Base-by-base conservation (phyloP, 2,113 vertebrate species). In the Brachyistius frenatus region DNA sequence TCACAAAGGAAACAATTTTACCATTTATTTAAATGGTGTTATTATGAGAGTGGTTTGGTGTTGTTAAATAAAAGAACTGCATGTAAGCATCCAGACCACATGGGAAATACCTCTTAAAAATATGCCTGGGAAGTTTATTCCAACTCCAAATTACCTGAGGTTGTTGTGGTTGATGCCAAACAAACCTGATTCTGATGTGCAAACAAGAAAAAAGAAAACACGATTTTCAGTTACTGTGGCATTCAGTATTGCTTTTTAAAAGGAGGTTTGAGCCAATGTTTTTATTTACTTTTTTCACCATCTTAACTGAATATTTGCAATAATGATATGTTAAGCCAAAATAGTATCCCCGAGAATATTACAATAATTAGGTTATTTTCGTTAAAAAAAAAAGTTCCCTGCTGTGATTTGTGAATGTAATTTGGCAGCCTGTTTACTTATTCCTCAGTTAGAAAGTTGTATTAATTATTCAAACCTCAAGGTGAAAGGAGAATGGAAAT, bases 291-390 rank as follows among this genome's bases (percentile, higher is more conserved):
- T 61, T 68, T 73, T 57, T 52, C 31, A 10, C 35, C 30, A 66
- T 76, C 41, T 52, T 57, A 56, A 47, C 32, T 49, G 37, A 47
- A 57, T 63, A 77, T 85, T 76, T 55, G 65, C 61, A 5, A 67
- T 52, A 84, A 69, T 36, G 11, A 15, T 73, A 58, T 66, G 39
- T 41, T 67, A 71, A 80, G 41, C 31, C 66, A 64, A 55, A 76
- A 83, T 50, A 62, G 47, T 81, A 78, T 88, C 72, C 66, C 36
- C 37, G 33, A 66, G 75, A 88, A 69, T 71, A 70, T 60, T 23
- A 54, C 16, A 66, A 56, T 14, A 47, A 80, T 86, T 76, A 66
- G 32, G 35, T 79, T 67, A 30, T 36, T 68, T 36, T 78, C 63
- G 47, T 57, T 41, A 47, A 6, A 56, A 41, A 66, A 39, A 66